Base-by-base conservation (phyloP, 2,113 vertebrate genomes). In the zebrafish (Danio rerio) region DNA sequence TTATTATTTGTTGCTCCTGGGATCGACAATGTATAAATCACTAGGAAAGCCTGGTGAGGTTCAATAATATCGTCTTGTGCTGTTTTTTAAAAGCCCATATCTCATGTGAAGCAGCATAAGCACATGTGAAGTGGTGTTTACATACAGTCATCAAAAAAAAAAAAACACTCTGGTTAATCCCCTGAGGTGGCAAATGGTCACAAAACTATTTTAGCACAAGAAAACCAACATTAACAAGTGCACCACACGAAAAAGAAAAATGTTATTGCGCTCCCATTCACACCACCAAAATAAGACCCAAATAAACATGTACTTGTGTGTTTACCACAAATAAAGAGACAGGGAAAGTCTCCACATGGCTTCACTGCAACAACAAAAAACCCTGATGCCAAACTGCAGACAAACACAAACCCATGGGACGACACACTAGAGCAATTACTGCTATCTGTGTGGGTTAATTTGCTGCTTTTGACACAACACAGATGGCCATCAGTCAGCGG, bases 381-480 rank as follows among this genome's bases (percentile, higher is more conserved):
- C 42, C 16, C 65, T 11, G 43, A 68, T 68, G 9, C 43, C 9
- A 47, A 47, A 68, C 65, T 5, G 62, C 31, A 4, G 6, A 40
- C 61, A 62, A 10, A 62, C 61, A 63, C 61, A 63, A 13, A 42
- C 12, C 62, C 31, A 5, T 42, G 15, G 7, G 13, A 65, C 13
- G 31, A 43, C 9, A 68, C 16, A 62, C 9, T 47, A 47, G 43
- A 68, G 65, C 9, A 18, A 68, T 68, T 47, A 47, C 65, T 68
- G 65, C 43, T 68, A 43, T 68, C 65, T 47, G 65, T 68, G 65
- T 68, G 65, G 16, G 65, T 47, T 47, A 18, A 68, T 47, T 68
- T 68, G 65, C 16, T 68, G 43, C 65, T 68, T 68, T 68, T 68
- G 65, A 68, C 43, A 68, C 65, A 47, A 18, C 65, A 68, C 65